Base-by-base conservation (phyloP, 2,888 invertebrate species). In the Marronus borbonicus region DNA sequence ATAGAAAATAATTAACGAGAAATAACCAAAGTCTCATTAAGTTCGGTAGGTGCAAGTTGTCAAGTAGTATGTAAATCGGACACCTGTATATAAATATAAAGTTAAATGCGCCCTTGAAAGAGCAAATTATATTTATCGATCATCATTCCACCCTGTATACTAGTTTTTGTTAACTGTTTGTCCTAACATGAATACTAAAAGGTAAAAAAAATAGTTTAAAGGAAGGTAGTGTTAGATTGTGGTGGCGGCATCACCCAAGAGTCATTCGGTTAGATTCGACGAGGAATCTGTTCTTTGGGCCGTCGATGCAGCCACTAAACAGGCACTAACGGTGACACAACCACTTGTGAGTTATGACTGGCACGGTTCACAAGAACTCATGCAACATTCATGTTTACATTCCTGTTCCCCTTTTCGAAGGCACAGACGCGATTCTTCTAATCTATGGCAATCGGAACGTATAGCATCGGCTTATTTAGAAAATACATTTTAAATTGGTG, bases 321-420 rank as follows among this genome's bases (percentile, higher is more conserved):
- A 82, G 83, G 80, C 82, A 81, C 82, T 81, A 83, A 82, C 81
- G 79, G 80, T 82, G 83, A 82, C 83, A 82, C 82, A 80, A 81
- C 80, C 76, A 78, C 81, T 81, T 80, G 82, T 83, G 81, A 82
- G 82, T 83, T 83, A 82, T 83, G 82, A 82, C 80, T 80, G 81
- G 81, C 81, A 82, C 80, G 80, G 81, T 82, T 81, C 80, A 80
- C 68, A 80, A 83, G 81, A 83, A 82, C 82, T 82, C 81, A 83
- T 83, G 82, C 80, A 83, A 83, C 81, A 83, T 83, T 83, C 82
- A 83, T 82, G 82, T 83, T 83, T 83, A 82, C 81, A 81, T 82
- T 79, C 80, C 78, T 81, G 80, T 76, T 81, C 80, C 76, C 72
- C 76, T 80, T 70, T 80, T 82, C 80, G 81, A 81, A 81, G 79